These are phyloP conservation scores for Tachycineta bicolor DNA, from an alignment of 2,113 vertebrate species.

Conservation along the genomic window DNA sequence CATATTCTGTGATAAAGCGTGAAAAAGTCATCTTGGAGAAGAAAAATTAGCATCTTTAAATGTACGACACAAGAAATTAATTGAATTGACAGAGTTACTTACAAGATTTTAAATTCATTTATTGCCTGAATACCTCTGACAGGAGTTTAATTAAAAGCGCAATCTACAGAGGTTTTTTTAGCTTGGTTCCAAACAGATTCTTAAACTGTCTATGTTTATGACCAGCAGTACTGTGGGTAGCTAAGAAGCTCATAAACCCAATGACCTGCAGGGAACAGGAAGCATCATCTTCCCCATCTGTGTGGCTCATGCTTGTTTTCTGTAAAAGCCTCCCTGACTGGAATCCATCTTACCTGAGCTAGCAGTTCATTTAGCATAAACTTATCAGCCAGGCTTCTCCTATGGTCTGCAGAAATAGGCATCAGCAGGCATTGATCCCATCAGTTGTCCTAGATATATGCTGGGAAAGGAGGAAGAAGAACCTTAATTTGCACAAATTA, in stretches of 20 bases:
- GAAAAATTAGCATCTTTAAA: background rate
- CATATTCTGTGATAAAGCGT: background rate
- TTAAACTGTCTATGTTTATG: background rate
- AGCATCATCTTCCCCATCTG: background rate
- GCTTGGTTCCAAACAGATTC: background rate
- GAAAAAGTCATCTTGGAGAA: background rate
- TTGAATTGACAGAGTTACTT: background rate
- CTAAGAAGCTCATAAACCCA: background rate
- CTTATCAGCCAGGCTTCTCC: background rate
- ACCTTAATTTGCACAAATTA: background rate
- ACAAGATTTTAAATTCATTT: conserved; percentile 3
- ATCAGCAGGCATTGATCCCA: background rate
- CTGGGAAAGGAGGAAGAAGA: background rate
- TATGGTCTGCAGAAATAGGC: background rate
- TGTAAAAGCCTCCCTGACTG: background rate
- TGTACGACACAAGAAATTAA: background rate
- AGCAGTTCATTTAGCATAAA: background rate
- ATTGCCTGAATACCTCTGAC: conserved; percentile 23
- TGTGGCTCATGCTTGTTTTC: background rate
- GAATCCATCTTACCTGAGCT: background rate
- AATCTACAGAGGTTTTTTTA: background rate
- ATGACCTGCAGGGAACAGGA: background rate
- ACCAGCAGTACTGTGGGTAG: background rate
- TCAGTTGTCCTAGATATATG: background rate
- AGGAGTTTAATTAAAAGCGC: conserved; percentile 30